phyloP scores from a whole-genome alignment of 2,888 invertebrate species.

The Cenopis cana region DNA sequence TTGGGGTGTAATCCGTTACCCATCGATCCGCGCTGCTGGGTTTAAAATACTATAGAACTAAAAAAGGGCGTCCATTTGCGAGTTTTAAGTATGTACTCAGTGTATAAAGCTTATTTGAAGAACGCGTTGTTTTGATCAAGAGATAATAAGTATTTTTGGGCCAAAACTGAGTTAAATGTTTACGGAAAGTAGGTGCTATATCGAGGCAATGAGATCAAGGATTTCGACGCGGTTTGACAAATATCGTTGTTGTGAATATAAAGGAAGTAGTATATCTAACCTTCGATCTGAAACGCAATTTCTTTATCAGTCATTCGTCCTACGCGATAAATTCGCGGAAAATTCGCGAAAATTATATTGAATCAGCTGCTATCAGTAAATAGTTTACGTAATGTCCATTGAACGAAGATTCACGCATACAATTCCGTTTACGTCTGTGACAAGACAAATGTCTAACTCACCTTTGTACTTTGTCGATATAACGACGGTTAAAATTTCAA shows the following conservation, averaged over 20 bases:
- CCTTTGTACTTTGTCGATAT: too few relatives aligned
- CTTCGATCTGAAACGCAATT: conserved; percentile 1
- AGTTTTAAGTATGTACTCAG: too few relatives aligned
- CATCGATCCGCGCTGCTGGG: too few relatives aligned
- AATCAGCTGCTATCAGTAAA: conserved; percentile 11
- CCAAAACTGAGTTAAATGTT: too few relatives aligned
- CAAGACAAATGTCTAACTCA: not conserved
- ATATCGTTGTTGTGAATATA: not conserved
- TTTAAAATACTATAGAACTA: too few relatives aligned
- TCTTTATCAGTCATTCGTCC: conserved; percentile 29
- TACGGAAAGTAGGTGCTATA: too few relatives aligned
- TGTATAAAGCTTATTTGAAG: too few relatives aligned
- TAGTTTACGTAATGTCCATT: conserved; percentile 8
- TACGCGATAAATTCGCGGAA: conserved; percentile 1
- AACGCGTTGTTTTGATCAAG: too few relatives aligned
- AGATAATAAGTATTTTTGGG: too few relatives aligned
- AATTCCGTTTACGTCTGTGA: not conserved
- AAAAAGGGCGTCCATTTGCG: too few relatives aligned
- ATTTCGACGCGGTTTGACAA: not conserved
- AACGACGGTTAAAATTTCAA: too few relatives aligned
- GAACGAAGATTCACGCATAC: not conserved
- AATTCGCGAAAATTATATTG: conserved; percentile 19
- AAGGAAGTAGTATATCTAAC: not conserved
- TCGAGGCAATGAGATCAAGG: not conserved
- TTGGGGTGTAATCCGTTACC: too few relatives aligned